Evolutionary conservation across 2,113 vertebrate genomes (phyloP).

Genomic region (Sciurus niger): DNA sequence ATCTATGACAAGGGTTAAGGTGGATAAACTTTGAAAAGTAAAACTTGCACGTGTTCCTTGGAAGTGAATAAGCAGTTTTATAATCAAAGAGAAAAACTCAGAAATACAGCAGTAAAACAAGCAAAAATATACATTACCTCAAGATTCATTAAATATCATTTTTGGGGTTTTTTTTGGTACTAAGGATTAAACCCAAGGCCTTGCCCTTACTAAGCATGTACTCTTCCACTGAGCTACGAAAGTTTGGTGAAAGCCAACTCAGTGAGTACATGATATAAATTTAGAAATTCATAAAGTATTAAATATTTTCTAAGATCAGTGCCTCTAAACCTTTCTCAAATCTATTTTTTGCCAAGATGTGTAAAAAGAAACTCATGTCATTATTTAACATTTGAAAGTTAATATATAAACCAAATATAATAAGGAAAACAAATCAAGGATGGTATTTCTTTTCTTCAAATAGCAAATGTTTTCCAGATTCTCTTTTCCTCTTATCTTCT

Average conservation of each 20-base stretch:
- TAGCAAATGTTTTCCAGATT: background rate
- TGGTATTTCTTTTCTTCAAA: background rate
- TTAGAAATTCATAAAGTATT: slow-evolving; percentile 7
- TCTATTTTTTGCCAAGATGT: background rate
- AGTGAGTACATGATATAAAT: background rate
- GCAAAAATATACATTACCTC: background rate
- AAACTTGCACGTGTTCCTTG: background rate
- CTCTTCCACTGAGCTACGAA: too few species aligned
- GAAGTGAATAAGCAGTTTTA: slow-evolving; percentile 1
- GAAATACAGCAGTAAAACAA: background rate
- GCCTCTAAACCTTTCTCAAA: background rate
- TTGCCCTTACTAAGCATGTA: background rate
- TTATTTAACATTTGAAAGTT: background rate
- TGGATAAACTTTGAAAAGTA: background rate
- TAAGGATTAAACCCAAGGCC: background rate
- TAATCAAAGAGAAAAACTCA: background rate
- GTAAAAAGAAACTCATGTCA: background rate
- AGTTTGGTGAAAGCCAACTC: background rate
- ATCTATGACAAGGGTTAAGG: background rate
- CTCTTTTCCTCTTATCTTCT: background rate
- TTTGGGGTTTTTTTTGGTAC: too few species aligned
- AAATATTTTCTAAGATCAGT: slow-evolving; percentile 7
- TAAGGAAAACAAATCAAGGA: background rate
- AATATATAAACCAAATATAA: background rate
- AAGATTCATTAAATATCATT: background rate